Evolutionary conservation across 1,140 invertebrate genomes (phyloP).

Genomic region (Oryzaephilus surinamensis): DNA sequence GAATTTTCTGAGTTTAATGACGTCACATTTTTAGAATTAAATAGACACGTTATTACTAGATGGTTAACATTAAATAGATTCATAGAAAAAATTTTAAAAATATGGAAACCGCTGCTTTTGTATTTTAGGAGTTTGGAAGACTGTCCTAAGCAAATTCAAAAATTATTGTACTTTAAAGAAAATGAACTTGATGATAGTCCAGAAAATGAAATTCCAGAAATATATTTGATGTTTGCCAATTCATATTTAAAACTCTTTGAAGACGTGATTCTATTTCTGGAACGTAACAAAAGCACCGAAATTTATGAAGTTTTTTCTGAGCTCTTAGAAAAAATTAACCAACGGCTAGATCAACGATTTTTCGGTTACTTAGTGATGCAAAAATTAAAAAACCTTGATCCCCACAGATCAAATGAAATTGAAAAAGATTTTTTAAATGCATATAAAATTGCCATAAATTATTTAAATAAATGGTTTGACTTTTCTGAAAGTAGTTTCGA

Average conservation of each 20-base stretch:
- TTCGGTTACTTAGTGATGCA: constrained; percentile 2
- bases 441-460: background rate
- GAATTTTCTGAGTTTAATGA: constrained; percentile 24
- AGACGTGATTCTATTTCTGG: background rate
- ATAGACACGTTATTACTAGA: constrained; percentile 21
- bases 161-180: background rate
- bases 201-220: constrained; percentile 6
- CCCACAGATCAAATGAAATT: background rate
- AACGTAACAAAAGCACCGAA: background rate
- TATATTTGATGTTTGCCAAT: constrained; percentile 1
- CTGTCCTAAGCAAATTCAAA: background rate
- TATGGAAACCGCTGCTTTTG: background rate
- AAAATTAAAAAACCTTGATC: constrained; percentile 1
- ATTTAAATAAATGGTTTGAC: constrained; percentile 3
- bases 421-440: background rate
- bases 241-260: background rate
- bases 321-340: background rate
- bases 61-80: constrained; percentile 21
- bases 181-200: constrained; percentile 1
- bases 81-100: constrained; percentile 7
- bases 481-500: background rate
- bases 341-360: background rate
- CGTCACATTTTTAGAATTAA: constrained; percentile 20
- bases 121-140: constrained; percentile 3
- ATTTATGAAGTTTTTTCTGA: background rate